Conservation (phyloP, 1,140 invertebrate species). For the Caenorhabditis inopinata region DNA sequence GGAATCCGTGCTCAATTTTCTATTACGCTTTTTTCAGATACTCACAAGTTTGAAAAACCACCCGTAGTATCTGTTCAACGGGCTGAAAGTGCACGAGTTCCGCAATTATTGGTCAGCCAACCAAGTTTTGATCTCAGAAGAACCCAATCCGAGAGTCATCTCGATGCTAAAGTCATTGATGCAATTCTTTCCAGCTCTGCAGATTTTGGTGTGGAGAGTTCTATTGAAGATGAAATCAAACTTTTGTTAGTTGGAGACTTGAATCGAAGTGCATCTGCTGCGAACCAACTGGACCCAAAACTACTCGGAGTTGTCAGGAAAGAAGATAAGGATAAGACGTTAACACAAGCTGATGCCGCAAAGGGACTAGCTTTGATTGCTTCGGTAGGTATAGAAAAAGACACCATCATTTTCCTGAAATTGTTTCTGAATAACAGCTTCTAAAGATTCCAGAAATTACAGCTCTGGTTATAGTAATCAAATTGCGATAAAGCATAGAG, state of each 20-base stretch:
- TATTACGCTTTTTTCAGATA: background rate
- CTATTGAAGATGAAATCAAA: background rate
- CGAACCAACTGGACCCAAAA: background rate
- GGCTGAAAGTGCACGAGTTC: conserved; percentile 47
- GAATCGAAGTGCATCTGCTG: background rate
- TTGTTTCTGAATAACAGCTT: too few relatives aligned
- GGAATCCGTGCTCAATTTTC: too few relatives aligned
- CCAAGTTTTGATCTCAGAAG: conserved; percentile 50
- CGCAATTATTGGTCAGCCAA: conserved; percentile 44
- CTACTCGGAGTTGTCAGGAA: background rate
- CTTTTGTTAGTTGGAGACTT: conserved; percentile 4
- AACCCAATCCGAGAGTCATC: conserved; percentile 35
- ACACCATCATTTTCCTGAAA: too few relatives aligned
- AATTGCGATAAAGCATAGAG: too few relatives aligned
- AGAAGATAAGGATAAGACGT: conserved; percentile 29
- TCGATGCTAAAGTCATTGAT: conserved; percentile 36
- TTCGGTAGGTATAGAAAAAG: background rate
- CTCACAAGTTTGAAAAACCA: background rate
- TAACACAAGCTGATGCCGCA: conserved; percentile 5
- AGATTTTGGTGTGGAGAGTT: conserved; percentile 18
- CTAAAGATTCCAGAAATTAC: too few relatives aligned
- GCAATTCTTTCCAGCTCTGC: background rate
- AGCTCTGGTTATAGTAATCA: too few relatives aligned
- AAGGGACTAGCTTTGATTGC: conserved; percentile 19
- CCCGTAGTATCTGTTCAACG: conserved; percentile 30